Conservation (phyloP, 2,797 vertebrate genomes). For the Rhodeus uyekii region DNA sequence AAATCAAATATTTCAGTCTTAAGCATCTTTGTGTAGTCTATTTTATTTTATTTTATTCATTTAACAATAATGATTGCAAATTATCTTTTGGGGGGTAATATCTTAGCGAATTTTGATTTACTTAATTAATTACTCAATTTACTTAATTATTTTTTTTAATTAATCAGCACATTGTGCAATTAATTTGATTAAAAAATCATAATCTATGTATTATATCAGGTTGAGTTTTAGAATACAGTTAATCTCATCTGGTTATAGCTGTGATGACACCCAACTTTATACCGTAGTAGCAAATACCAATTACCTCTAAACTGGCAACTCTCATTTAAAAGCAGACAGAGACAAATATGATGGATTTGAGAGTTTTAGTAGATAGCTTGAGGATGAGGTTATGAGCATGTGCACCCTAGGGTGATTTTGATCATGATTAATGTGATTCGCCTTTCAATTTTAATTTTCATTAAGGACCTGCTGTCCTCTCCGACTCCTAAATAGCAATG, state of each 20-base stretch:
- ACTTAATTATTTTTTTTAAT: no score
- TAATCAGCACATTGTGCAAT: no score
- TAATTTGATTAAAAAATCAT: no score
- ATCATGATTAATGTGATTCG: constrained; percentile 59
- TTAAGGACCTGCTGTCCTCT: constrained; percentile 59
- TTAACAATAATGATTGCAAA: no score
- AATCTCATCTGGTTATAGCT: not conserved
- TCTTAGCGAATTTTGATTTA: no score
- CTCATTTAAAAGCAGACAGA: constrained; percentile 10
- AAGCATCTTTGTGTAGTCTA: no score
- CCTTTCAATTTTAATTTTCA: constrained; percentile 61
- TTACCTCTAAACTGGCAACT: not conserved
- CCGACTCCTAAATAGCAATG: constrained; percentile 57
- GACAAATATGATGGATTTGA: not conserved
- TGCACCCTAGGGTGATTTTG: constrained; percentile 54
- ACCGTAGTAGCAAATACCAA: not conserved
- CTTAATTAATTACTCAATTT: no score
- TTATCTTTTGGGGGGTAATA: no score
- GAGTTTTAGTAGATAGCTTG: constrained; percentile 19
- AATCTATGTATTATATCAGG: no score
- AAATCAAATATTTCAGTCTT: no score
- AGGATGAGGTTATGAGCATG: constrained; percentile 37
- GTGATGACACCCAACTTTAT: not conserved
- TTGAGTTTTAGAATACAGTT: not conserved
- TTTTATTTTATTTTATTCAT: no score